Evolutionary conservation across 2,113 vertebrate genomes (phyloP), one percentile per base, ranked within the genome.

Genomic region (Cephalopholis sonnerati): DNA sequence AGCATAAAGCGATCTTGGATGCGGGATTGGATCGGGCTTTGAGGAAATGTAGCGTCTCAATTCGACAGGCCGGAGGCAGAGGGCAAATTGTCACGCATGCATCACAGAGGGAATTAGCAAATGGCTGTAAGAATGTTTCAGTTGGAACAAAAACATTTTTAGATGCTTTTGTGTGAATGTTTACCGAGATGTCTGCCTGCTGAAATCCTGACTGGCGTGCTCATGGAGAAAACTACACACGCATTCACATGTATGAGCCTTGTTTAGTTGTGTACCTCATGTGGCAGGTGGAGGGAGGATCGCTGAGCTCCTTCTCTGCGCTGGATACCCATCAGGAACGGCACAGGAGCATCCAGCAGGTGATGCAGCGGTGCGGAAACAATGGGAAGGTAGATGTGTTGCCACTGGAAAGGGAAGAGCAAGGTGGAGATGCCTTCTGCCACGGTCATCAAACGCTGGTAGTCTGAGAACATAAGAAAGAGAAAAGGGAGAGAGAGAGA

Each of bases 331-430:
- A 99, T 97, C 90, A 99, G 86, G 91, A 99, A 99, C 22, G 98
- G 98, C 82, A 99, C 97, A 0, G 98, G 98, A 69, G 98, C 98
- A 0, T 99, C 98, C 65, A 99, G 96, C 67, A 99, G 99, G 92
- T 99, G 97, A 53, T 97, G 95, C 13, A 99, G 94, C 7, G 98
- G 98, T 0, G 97, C 96, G 18, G 98, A 98, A 41, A 99, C 96
- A 87, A 99, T 99, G 85, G 98, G 98, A 22, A 99, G 97, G 0
- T 99, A 99, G 5, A 99, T 97, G 3, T 99, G 98, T 86, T 99
- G 98, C 98, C 98, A 99, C 75, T 99, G 98, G 93, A 99, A 99
- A 0, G 98, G 98, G 94, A 99, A 99, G 50, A 99, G 94, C 73
- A 99, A 94, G 0, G 97, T 96, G 0, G 96, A 97, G 94, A 99